Base-by-base conservation (phyloP, 2,888 invertebrate species). In the Penaeus monodon region DNA sequence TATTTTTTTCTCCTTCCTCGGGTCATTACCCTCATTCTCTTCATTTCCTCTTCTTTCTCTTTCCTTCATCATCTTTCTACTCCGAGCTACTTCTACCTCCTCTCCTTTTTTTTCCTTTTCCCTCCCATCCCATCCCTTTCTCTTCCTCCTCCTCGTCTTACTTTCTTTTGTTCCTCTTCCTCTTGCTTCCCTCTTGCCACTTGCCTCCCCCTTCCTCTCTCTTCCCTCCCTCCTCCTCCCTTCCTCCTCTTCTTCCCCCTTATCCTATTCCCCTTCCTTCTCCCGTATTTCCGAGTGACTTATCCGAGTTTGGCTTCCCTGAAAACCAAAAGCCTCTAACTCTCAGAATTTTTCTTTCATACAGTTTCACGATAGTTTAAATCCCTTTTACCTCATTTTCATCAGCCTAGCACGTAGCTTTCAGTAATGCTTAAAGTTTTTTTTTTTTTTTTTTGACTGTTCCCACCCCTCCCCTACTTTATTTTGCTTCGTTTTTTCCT, bases 211-310 rank as follows among this genome's bases (percentile, higher is more conserved):
- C 2, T 29, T 22, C 14, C 24, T 74, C 74, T 33, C 38, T 12
- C 7, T 24, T 33, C 6, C n/a, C 10, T 8, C 38, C 29, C 17
- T 1, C 3, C 12, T 33, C 27, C 29, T 14, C 17, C 24, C n/a
- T 68, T 22, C 14, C 17, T 14, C 12, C 38, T 10, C 27, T 14
- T 74, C 29, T 2, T 22, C 74, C 17, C 12, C 74, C 29, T 4
- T 20, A 1, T 74, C 33, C 33, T 22, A 1, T 68, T 38, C 29
- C 73, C 73, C 29, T 22, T 38, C 27, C 27, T 29, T 74, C 29
- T 22, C 78, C 68, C 84, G 84, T 84, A 84, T 84, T 84, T 84
- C 78, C 66, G 84, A 78, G 65, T 78, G 84, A 84, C 84, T 84
- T 84, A 84, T 84, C 84, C 70, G 29, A 84, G 84, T 84, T 84